Base-by-base conservation (phyloP, 2,888 invertebrate genomes). In the Agrilus mali region DNA sequence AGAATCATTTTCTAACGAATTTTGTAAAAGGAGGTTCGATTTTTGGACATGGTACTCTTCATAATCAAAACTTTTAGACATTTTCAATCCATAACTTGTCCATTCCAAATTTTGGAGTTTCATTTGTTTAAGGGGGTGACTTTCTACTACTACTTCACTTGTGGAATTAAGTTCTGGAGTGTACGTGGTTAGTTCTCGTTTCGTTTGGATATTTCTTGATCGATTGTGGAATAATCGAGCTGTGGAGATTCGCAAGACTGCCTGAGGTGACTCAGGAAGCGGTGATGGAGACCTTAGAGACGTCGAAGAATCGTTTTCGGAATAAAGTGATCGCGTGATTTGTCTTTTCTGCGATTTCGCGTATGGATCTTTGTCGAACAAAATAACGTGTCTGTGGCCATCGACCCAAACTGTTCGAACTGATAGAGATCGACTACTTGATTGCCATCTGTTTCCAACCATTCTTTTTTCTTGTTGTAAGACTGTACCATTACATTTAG, bases 361-460 rank as follows among this genome's bases (percentile, higher is more conserved):
- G 2, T 65, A 49, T 7, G 71, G 78, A 61, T 82, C 82, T 65
- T 80, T 77, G 46, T 74, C 68, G 6, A 76, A 71, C 40, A 84
- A 68, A 38, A 84, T 73, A 14, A 81, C 82, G 50, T 82, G 72
- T 53, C 78, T 74, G 51, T 78, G 74, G 15, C 82, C 82, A 58
- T 81, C 76, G 45, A 80, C 74, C 86, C 86, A 87, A 41, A 75
- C 66, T 1, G 74, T 75, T 45, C 66, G 66, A 31, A 77, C 72
- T 48, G 70, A 74, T 16, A 76, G 63, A 4, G 75, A 73, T 47
- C 73, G 62, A 48, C 69, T 67, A 46, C 75, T 75, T 2, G 75
- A 72, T 49, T 74, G 70, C 77, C 77, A 77, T 47, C 71, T 70
- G 7, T 70, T 66, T 27, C 70, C 65, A 68, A 70, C 70, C 48